These are phyloP conservation scores for Emys orbicularis DNA, from an alignment of 2,797 vertebrate genomes.

Conservation along the genomic window DNA sequence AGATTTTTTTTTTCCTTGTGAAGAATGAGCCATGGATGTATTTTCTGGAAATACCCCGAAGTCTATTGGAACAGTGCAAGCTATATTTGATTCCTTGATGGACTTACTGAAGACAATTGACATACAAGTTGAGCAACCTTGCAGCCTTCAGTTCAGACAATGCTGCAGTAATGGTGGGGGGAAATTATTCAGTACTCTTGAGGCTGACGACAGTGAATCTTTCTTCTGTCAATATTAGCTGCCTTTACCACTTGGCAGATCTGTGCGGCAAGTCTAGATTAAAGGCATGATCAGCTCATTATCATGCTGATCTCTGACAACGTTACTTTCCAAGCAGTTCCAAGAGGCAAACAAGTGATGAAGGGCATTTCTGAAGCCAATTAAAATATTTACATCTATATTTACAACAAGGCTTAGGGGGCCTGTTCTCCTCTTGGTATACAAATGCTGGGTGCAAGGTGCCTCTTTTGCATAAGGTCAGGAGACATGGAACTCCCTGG, in stretches of 20 bases:
- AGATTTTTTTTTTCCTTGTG: not conserved
- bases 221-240: not conserved
- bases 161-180: not conserved
- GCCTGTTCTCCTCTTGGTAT: not conserved
- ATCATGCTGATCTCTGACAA: not conserved
- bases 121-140: not conserved
- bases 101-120: not conserved
- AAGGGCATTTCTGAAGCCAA: not conserved
- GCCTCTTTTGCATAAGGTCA: not conserved
- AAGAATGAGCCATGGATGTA: not conserved
- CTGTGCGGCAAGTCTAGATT: not conserved
- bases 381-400: not conserved
- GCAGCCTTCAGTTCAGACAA: not conserved
- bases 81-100: not conserved
- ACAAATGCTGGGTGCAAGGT: not conserved
- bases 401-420: not conserved
- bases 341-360: not conserved
- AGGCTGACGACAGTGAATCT: not conserved
- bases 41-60: not conserved
- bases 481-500: not conserved
- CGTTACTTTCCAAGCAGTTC: not conserved
- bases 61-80: not conserved
- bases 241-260: not conserved
- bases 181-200: not conserved
- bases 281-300: not conserved